These are phyloP conservation scores for Cantharis rufa DNA, from an alignment of 2,888 invertebrate genomes.

Conservation along the genomic window DNA sequence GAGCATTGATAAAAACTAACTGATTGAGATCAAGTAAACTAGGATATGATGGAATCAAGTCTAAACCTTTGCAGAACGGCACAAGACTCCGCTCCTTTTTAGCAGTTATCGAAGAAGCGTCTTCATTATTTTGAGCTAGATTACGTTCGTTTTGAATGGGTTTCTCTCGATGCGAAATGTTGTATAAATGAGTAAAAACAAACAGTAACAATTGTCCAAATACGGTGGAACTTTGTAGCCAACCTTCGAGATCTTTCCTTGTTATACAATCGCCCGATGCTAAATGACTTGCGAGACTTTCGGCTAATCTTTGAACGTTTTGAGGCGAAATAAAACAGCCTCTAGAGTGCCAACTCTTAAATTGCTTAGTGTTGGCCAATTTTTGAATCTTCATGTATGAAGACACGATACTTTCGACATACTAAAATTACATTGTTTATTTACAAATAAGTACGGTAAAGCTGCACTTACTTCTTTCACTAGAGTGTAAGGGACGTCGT, in stretches of 20 bases:
- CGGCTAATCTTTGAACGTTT: constrained; percentile 63
- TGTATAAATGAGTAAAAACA: constrained; percentile 60
- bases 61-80: constrained; percentile 65
- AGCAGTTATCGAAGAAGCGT: constrained; percentile 42
- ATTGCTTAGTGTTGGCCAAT: constrained; percentile 59
- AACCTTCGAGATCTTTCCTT: constrained; percentile 54
- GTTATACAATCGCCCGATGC: constrained; percentile 53
- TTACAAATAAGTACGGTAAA: neutral
- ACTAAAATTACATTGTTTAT: constrained; percentile 54
- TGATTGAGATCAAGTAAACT: constrained; percentile 76
- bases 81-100: constrained; percentile 59
- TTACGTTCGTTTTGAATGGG: constrained; percentile 27
- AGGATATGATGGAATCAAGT: constrained; percentile 76
- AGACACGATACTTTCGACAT: constrained; percentile 75
- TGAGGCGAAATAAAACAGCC: constrained; percentile 62
- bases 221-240: constrained; percentile 57
- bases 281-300: constrained; percentile 61
- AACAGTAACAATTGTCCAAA: constrained; percentile 59
- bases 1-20: constrained; percentile 78
- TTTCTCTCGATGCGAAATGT: constrained; percentile 60
- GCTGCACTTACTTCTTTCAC: constrained; percentile 62
- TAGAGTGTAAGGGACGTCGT: constrained; percentile 64
- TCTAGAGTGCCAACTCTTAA: constrained; percentile 63
- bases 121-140: constrained; percentile 35
- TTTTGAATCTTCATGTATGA: constrained; percentile 74